Base-by-base conservation (phyloP, 2,797 vertebrate genomes). In the Alcedo quadribrachys region DNA sequence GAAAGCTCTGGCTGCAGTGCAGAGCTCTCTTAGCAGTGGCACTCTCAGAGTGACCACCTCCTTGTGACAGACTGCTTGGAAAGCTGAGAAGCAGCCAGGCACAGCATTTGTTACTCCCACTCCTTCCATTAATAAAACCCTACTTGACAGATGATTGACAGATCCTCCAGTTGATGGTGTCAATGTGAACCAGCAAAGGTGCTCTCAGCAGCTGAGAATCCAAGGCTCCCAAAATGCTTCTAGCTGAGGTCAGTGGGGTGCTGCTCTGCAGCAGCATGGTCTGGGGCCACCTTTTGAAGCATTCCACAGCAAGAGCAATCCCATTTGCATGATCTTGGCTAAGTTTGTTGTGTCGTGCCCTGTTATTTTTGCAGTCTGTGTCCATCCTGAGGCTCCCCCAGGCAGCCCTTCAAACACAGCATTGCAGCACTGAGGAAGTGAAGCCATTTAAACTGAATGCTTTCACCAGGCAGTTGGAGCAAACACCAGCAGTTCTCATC, bases 381-480 rank as follows among this genome's bases (percentile, higher is more conserved):
- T 89, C 85, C 65, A 24, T 90, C 75, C 63, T 78, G 43, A 53
- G 95, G 93, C 50, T 95, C 79, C 89, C 86, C 60, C 68, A 83
- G 91, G 89, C 92, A 80, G 93, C 87, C 69, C 86, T 83, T 93
- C 90, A 62, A 75, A 93, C 81, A 84, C 91, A 95, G 70, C 71
- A 43, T 89, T 96, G 79, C 81, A 86, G 87, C 90, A 86, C 58
- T n/a, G 75, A 51, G 69, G 69, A 88, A 90, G 48, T 74, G 67
- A 95, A 92, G 88, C 89, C 92, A 87, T 91, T 89, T 21, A 71
- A 89, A 96, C 68, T 32, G 87, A 92, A 46, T 6, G 21, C 74
- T 94, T 88, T 79, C 0, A 0, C 77, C 94, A 90, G 63, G 70
- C 61, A 57, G 55, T 96, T 94, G 93, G 90, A 97, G 76, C 71